Percentiles rank a stretch among this genome's conserved stretches.
phyloP scores from a whole-genome alignment of 2,797 vertebrate species.

The Pelochelys cantorii region DNA sequence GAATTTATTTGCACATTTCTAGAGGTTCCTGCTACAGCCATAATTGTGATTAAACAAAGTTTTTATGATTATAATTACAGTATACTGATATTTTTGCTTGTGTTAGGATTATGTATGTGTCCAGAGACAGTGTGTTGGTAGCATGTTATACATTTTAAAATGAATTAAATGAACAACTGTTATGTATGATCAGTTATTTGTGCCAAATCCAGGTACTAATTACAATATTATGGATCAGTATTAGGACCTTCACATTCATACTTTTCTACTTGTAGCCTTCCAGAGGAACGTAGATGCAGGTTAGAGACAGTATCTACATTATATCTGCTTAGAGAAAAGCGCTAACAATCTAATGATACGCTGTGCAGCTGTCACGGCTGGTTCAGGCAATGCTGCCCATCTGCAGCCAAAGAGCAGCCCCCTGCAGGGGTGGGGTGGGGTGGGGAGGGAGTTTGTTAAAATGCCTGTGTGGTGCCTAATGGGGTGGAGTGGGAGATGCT shows the following conservation, averaged over 20 bases:
- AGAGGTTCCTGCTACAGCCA: slow-evolving; percentile 33
- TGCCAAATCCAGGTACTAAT: slow-evolving; percentile 45
- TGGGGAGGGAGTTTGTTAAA: not conserved
- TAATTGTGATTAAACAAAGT: slow-evolving; percentile 26
- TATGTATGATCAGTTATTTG: slow-evolving; percentile 49
- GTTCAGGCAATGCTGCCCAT: slow-evolving; percentile 15
- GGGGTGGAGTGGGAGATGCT: fast-evolving
- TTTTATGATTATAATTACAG: not conserved
- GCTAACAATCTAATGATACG: slow-evolving; percentile 62
- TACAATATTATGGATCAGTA: slow-evolving; percentile 60
- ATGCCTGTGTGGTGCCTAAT: not conserved
- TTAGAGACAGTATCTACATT: slow-evolving; percentile 68
- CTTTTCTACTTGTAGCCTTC: slow-evolving; percentile 78
- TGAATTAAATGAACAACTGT: slow-evolving; percentile 32
- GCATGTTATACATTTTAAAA: not conserved
- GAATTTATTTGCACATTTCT: not conserved
- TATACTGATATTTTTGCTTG: slow-evolving; percentile 33
- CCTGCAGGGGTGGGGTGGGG: not conserved
- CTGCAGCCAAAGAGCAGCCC: not conserved
- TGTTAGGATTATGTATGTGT: slow-evolving; percentile 26
- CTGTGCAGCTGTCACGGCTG: slow-evolving; percentile 27
- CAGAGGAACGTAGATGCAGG: slow-evolving; percentile 77
- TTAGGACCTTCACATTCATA: slow-evolving; percentile 63
- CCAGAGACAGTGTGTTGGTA: not conserved
- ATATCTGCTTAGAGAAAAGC: slow-evolving; percentile 66